Conservation (phyloP, 2,113 vertebrate species). For the Patagioenas fasciata region DNA sequence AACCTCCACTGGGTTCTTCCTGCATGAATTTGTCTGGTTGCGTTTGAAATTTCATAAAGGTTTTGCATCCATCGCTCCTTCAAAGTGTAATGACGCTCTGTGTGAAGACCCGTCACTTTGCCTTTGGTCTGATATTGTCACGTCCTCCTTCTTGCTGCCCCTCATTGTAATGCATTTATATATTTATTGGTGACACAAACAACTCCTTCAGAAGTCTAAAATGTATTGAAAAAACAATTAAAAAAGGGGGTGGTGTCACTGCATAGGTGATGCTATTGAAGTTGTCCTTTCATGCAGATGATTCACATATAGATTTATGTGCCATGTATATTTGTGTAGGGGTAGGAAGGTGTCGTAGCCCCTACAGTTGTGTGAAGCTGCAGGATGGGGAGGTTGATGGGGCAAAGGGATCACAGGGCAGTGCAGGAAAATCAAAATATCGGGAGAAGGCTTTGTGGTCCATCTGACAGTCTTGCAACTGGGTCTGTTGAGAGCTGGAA, state of each 20-base stretch:
- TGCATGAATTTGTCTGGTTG: not conserved
- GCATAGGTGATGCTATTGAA: not conserved
- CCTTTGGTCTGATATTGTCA: not conserved
- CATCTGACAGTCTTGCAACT: not conserved
- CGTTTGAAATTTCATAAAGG: not conserved
- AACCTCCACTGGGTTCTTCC: not conserved
- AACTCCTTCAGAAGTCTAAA: not conserved
- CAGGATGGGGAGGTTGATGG: not conserved
- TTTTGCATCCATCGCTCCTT: not conserved
- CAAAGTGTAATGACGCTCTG: not conserved
- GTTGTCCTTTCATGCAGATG: not conserved
- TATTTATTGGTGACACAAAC: not conserved
- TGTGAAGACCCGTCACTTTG: not conserved
- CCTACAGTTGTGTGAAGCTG: too few relatives aligned
- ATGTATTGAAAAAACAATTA: not conserved
- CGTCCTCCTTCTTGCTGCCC: not conserved
- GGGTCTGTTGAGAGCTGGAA: not conserved
- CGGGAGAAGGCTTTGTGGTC: not conserved
- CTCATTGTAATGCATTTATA: not conserved
- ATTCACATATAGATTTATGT: not conserved
- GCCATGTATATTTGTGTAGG: not conserved
- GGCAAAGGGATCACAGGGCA: not conserved
- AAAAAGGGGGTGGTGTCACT: not conserved
- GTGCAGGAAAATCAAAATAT: not conserved
- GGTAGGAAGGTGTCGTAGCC: not conserved